Evolutionary conservation across 2,113 vertebrate genomes (phyloP).

Genomic region (Myotis brandtii): DNA sequence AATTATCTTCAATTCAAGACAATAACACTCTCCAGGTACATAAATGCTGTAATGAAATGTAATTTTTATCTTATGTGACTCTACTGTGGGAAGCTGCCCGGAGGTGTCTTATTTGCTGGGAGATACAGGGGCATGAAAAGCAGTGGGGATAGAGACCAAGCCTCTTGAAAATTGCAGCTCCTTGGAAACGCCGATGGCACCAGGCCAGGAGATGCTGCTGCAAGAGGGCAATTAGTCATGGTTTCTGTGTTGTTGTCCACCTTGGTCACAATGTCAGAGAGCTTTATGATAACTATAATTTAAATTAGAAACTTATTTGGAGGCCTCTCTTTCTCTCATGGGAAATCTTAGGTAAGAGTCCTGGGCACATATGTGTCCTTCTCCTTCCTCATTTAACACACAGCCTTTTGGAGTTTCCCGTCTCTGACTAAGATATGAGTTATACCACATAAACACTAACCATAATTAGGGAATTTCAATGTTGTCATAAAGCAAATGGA

Average conservation of each 20-base stretch:
- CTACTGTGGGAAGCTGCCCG: neutral
- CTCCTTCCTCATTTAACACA: neutral
- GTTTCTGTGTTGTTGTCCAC: neutral
- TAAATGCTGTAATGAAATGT: neutral
- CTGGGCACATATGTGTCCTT: no score
- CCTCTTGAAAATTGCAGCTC: neutral
- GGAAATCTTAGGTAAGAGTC: neutral
- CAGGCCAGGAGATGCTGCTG: neutral
- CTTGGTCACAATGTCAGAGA: neutral
- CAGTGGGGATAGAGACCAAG: neutral
- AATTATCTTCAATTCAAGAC: neutral
- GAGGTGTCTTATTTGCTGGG: neutral
- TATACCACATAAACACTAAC: neutral
- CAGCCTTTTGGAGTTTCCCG: neutral
- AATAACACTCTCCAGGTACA: neutral
- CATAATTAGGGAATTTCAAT: neutral
- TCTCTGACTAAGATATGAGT: neutral
- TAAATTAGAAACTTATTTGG: neutral
- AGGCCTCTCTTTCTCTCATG: neutral
- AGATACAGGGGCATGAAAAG: neutral
- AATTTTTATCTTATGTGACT: neutral
- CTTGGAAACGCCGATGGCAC: neutral
- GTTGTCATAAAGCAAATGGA: neutral
- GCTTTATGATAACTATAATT: neutral
- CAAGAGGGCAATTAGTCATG: neutral